Base-by-base conservation (phyloP, 2,797 vertebrate genomes). In the Balearica regulorum region DNA sequence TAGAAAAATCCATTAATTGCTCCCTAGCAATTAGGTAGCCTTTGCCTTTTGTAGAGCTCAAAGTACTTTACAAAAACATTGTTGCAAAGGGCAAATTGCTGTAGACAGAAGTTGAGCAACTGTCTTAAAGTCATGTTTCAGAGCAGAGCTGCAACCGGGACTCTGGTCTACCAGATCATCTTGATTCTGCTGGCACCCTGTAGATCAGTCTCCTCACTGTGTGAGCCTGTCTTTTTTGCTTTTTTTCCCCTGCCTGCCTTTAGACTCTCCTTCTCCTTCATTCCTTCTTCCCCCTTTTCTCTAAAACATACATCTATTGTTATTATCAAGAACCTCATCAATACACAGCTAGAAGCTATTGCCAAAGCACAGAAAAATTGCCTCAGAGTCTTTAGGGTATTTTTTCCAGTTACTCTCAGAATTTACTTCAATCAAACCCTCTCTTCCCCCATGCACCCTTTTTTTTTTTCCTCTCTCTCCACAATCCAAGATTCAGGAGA, bases 1-100 rank as follows among this genome's bases (percentile, higher is more conserved):
- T 88, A 82, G 72, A 93, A 94, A 91, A 95, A 93, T 39, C 49
- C 48, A 79, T 87, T 91, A 88, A 86, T 95, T 83, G 66, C 41
- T 92, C 90, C 69, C 48, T 43, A 79, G 65, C 86, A 94, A 92
- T 93, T 88, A 91, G 37, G 33, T 76, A 86, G 82, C 65, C n/a
- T 90, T 95, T 93, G 62, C 69, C 72, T 96, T 93, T 84, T 88
- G 62, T 70, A 70, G 35, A 84, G 24, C 51, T 89, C 58, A 82
- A 92, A 92, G 35, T 26, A 54, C 39, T 78, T 94, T 1, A 78
- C 39, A 81, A 83, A 92, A 92, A 25, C 64, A 69, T 13, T 37
- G 31, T 78, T 75, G 25, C 58, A 87, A 87, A 89, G 51, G 43
- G n/a, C 44, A 91, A 92, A 91, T 16, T 85, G 33, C 54, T 75